These are phyloP conservation scores for Sebastolobus alascanus DNA, from an alignment of 2,797 vertebrate genomes.

Conservation along the genomic window DNA sequence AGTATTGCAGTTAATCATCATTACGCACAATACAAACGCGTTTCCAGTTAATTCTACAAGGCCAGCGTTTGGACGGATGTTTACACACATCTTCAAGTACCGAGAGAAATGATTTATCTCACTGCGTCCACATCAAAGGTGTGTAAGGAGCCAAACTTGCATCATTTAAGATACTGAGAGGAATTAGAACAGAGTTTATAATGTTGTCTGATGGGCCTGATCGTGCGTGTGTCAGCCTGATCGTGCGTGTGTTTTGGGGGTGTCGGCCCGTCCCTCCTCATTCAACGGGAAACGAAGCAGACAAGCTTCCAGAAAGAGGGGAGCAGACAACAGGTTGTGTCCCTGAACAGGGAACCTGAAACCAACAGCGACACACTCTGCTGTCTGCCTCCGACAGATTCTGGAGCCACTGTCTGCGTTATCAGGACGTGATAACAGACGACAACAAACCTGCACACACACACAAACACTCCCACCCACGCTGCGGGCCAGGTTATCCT, in stretches of 20 bases:
- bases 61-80: conserved; percentile 34
- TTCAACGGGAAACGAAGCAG: conserved; percentile 66
- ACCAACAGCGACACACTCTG: conserved; percentile 80
- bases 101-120: conserved; percentile 30
- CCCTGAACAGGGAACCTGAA: conserved; percentile 81
- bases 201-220: conserved; percentile 11
- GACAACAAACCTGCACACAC: conserved; percentile 81
- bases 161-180: conserved; percentile 9
- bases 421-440: conserved; percentile 87
- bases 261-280: conserved; percentile 37
- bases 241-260: conserved; percentile 21
- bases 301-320: conserved; percentile 48
- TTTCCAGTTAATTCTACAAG: not conserved
- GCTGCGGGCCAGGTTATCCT: conserved; percentile 65
- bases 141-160: not conserved
- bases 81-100: conserved; percentile 40
- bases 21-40: conserved; percentile 22
- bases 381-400: conserved; percentile 83
- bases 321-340: conserved; percentile 69
- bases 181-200: conserved; percentile 11
- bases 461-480: conserved; percentile 72
- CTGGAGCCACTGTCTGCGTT: conserved; percentile 84
- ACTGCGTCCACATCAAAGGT: not conserved
- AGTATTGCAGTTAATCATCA: not conserved
- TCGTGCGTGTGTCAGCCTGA: not conserved